Evolutionary conservation across 2,888 invertebrate species (phyloP), one percentile per base, ranked within the genome.

Genomic region (Brachyopa scutellaris): DNA sequence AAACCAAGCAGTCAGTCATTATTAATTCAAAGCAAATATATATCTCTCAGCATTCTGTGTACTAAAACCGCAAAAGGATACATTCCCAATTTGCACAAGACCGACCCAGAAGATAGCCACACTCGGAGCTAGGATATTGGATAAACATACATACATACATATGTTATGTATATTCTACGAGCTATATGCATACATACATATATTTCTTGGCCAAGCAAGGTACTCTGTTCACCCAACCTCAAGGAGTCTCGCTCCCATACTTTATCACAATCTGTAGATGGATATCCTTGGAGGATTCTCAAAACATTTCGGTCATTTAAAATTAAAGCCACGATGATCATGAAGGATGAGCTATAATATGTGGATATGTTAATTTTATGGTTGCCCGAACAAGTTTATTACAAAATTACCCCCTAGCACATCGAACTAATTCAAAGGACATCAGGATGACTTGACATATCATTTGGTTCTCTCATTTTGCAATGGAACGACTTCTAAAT

Each of bases 21-120:
- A 84, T 69, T 84, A 84, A 84, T 84, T 70, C 83, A 84, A 83
- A 84, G 76, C 76, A 84, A 84, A 84, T 72, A 84, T 61, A 53
- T 23, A 40, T 59, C 40, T n/a, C 33, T 11, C 17, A 13, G 40
- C 45, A 15, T 17, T 29, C 26, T 45, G 55, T 57, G 26, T 6
- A 15, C 29, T 51, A 8, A 15, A 66, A 73, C 72, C 77, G 42
- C 77, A 66, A 45, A 77, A 62, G 77, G 64, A 62, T 61, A 72
- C 59, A 29, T 45, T 78, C 42, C 64, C 72, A 77, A 72, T 83
- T 72, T 61, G 42, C 66, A 83, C 77, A 77, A 77, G 66, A 49
- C 70, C 66, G 61, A 55, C 36, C 49, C 40, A 72, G 67, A 77
- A 83, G 76, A 77, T 83, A 83, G 77, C 83, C 77, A 78, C 31